Conservation (phyloP, 2,888 invertebrate species). For the Trisateles emortualis region DNA sequence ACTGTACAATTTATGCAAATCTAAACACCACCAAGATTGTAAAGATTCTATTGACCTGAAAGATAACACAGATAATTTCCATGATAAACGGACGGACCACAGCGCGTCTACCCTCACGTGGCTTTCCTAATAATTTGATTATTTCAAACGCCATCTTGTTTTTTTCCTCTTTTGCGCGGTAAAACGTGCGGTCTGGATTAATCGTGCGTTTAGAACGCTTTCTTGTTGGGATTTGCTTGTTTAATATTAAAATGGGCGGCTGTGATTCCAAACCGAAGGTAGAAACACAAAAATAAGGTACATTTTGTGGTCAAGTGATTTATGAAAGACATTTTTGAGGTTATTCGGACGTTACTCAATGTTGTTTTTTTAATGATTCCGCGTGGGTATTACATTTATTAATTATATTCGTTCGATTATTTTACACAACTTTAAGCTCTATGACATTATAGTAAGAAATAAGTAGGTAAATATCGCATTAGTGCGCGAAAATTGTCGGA, state of each 20-base stretch:
- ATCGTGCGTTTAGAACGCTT: conserved; percentile 56
- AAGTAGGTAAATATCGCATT: too few relatives aligned
- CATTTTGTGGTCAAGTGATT: conserved; percentile 30
- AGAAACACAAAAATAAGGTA: conserved; percentile 32
- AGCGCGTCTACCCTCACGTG: conserved; percentile 66
- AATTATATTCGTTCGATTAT: too few relatives aligned
- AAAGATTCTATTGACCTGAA: conserved; percentile 36
- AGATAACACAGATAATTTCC: conserved; percentile 40
- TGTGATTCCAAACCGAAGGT: conserved; percentile 48
- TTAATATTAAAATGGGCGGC: conserved; percentile 53
- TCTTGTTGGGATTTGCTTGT: conserved; percentile 51
- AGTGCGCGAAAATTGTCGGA: too few relatives aligned
- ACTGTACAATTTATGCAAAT: not conserved
- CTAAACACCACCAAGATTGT: not conserved
- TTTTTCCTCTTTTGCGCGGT: conserved; percentile 50
- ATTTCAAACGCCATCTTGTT: conserved; percentile 63
- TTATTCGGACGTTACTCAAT: conserved; percentile 28
- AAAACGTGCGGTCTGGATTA: conserved; percentile 53
- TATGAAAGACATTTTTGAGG: conserved; percentile 31
- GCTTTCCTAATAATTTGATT: conserved; percentile 73
- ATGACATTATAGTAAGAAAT: too few relatives aligned
- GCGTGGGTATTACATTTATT: too few relatives aligned
- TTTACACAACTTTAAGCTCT: too few relatives aligned
- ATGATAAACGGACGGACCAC: conserved; percentile 70
- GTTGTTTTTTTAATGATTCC: conserved; percentile 16